Evolutionary conservation across 2,888 invertebrate genomes (phyloP).

Genomic region (Andrena flavipes): DNA sequence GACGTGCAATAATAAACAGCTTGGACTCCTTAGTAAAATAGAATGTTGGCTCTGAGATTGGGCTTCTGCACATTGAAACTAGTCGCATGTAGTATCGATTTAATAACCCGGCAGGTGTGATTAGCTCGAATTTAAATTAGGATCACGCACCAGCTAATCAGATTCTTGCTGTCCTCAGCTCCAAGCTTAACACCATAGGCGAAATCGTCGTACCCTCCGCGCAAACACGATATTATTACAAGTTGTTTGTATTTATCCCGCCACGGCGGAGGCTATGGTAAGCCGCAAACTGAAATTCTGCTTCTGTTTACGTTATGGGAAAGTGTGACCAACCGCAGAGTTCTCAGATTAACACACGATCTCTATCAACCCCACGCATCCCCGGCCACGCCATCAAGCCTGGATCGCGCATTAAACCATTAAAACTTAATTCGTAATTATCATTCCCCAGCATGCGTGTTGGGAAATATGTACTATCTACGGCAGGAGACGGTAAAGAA

Average conservation of each 20-base stretch:
- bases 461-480: neutral
- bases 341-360: conserved; percentile 52
- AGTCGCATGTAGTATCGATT: neutral
- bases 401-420: conserved; percentile 32
- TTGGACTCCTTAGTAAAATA: too few relatives aligned
- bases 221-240: conserved; percentile 34
- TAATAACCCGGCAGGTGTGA: neutral
- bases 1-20: too few relatives aligned
- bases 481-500: neutral
- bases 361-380: conserved; percentile 27
- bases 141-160: neutral
- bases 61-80: neutral
- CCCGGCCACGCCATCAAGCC: conserved; percentile 11
- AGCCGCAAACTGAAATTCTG: conserved; percentile 38
- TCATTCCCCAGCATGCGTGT: conserved; percentile 24
- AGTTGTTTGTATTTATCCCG: conserved; percentile 46
- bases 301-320: conserved; percentile 48
- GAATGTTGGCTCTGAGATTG: too few relatives aligned
- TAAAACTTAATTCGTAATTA: conserved; percentile 24
- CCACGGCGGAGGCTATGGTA: conserved; percentile 12
- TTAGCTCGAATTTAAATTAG: neutral
- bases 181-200: conserved; percentile 14
- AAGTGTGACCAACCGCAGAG: conserved; percentile 50
- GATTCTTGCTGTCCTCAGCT: neutral
- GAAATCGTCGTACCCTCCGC: conserved; percentile 19